Evolutionary conservation across 2,888 invertebrate genomes (phyloP).

Genomic region (Drosophila nr. fundita): DNA sequence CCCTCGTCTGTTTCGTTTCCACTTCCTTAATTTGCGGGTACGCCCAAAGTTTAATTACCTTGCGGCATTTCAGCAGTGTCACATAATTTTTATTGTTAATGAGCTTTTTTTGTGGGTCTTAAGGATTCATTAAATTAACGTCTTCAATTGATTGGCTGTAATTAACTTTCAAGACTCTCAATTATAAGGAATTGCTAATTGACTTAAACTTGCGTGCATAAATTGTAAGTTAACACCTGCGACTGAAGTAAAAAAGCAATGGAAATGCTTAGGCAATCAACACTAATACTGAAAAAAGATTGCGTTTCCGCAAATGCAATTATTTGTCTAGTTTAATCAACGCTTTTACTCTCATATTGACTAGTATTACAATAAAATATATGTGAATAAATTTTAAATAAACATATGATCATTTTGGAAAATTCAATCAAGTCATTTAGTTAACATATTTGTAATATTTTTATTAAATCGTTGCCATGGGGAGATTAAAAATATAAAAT

Average conservation of each 20-base stretch:
- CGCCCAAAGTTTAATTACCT: slow-evolving; percentile 65
- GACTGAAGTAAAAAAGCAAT: neutral
- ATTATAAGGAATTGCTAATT: slow-evolving; percentile 32
- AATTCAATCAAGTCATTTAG: neutral
- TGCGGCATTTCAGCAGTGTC: slow-evolving; percentile 34
- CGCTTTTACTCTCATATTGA: neutral
- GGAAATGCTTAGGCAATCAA: neutral
- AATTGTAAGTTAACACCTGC: too few relatives aligned
- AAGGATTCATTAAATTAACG: slow-evolving; percentile 46
- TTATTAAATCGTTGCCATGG: neutral
- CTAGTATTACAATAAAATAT: neutral
- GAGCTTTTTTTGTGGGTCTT: slow-evolving; percentile 35
- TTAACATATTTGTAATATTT: neutral
- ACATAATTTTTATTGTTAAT: slow-evolving; percentile 61
- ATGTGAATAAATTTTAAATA: neutral
- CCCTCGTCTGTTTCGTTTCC: neutral
- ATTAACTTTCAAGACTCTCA: slow-evolving; percentile 25
- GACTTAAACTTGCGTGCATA: neutral
- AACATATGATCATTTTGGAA: neutral
- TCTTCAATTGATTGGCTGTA: slow-evolving; percentile 32
- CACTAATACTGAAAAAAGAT: neutral
- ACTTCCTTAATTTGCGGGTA: slow-evolving; percentile 8
- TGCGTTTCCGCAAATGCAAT: neutral
- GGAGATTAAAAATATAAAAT: too few relatives aligned
- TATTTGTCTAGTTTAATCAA: neutral